phyloP scores from a whole-genome alignment of 2,888 invertebrate genomes.

The Nysson spinosus region DNA sequence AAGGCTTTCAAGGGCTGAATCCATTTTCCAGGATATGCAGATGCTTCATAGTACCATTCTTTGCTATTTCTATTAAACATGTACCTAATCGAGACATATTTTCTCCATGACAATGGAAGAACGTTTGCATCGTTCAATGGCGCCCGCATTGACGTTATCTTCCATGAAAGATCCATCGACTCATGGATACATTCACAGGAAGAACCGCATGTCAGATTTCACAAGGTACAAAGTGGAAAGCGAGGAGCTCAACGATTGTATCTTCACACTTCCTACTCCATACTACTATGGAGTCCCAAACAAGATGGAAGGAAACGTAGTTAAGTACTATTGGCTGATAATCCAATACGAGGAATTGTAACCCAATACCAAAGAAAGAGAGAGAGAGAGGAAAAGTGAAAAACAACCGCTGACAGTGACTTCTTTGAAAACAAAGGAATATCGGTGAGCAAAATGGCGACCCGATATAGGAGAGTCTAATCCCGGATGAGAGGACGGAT shows the following conservation, averaged over 20 bases:
- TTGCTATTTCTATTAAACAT: no score
- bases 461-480: conserved; percentile 65
- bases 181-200: conserved; percentile 18
- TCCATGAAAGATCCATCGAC: conserved; percentile 42
- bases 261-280: conserved; percentile 26
- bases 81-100: background rate
- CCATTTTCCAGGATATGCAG: no score
- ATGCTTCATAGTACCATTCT: no score
- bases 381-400: conserved; percentile 1
- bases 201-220: conserved; percentile 31
- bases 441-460: conserved; percentile 66
- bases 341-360: conserved; percentile 6
- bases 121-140: conserved; percentile 45
- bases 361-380: background rate
- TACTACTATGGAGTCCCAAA: background rate
- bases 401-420: conserved; percentile 7
- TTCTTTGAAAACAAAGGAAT: conserved; percentile 51
- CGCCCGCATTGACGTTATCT: conserved; percentile 66
- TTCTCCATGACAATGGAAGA: conserved; percentile 12
- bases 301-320: no score
- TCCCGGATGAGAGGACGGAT: conserved; percentile 70
- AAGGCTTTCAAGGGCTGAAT: no score
- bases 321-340: no score
- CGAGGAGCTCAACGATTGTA: conserved; percentile 36
- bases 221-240: conserved; percentile 19